Conservation (phyloP, 2,888 invertebrate species). For the Psylliodes chrysocephalus region DNA sequence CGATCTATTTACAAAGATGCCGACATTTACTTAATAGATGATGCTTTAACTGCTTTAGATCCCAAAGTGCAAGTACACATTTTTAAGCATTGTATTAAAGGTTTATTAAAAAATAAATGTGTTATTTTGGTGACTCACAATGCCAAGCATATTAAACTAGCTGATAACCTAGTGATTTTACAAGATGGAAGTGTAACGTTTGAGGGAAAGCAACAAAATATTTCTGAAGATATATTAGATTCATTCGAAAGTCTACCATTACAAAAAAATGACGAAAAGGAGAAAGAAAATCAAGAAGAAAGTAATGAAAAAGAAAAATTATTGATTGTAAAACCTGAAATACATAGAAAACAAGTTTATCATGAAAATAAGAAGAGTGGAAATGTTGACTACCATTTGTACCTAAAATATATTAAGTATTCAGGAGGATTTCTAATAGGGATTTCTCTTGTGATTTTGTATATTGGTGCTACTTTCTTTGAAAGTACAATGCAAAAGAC, state of each 20-base stretch:
- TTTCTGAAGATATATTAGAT: constrained; percentile 41
- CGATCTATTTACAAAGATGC: constrained; percentile 79
- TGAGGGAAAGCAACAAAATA: constrained; percentile 41
- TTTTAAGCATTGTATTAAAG: constrained; percentile 70
- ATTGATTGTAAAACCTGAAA: constrained; percentile 19
- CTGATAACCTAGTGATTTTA: constrained; percentile 64
- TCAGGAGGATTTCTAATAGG: constrained; percentile 53
- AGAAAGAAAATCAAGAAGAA: constrained; percentile 65
- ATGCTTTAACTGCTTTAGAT: constrained; percentile 84
- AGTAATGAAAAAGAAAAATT: constrained; percentile 68
- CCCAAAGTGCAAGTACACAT: constrained; percentile 76
- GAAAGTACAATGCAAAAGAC: constrained; percentile 51
- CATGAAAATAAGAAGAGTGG: constrained; percentile 53
- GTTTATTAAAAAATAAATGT: constrained; percentile 50
- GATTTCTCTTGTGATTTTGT: constrained; percentile 46
- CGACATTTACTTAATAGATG: constrained; percentile 82
- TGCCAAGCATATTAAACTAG: constrained; percentile 44
- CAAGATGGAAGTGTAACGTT: constrained; percentile 52
- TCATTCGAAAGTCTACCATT: constrained; percentile 11
- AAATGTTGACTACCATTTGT: constrained; percentile 50
- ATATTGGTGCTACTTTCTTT: constrained; percentile 46
- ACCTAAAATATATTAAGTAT: constrained; percentile 52
- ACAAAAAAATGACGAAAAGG: background rate
- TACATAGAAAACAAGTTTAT: constrained; percentile 46
- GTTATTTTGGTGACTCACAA: constrained; percentile 65